Evolutionary conservation across 1,140 invertebrate species (phyloP).

Genomic region (Drosophila tristis): DNA sequence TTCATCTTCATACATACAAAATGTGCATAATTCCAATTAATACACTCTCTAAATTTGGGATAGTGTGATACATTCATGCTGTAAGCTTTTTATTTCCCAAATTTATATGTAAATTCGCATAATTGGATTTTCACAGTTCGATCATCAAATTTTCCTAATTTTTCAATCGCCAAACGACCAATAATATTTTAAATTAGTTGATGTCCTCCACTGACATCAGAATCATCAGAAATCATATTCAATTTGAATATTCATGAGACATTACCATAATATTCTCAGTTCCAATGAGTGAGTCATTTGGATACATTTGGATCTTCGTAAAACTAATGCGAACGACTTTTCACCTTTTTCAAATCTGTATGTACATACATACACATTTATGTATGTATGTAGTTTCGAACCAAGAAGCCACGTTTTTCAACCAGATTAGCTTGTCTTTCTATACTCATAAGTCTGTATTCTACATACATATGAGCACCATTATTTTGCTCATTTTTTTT

Average conservation of each 20-base stretch:
- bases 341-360: constrained; percentile 18
- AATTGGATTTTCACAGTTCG: constrained; percentile 33
- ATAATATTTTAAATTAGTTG: constrained; percentile 1
- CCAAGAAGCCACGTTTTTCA: constrained; percentile 12
- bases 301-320: constrained; percentile 27
- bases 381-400: neutral
- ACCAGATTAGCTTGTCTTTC: constrained; percentile 47
- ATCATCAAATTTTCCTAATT: neutral
- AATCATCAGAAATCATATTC: constrained; percentile 20
- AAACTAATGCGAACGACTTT: constrained; percentile 44
- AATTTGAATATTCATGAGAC: constrained; percentile 33
- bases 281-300: constrained; percentile 23
- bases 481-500: constrained; percentile 43
- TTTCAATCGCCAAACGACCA: neutral
- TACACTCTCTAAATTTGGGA: no score
- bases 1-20: neutral
- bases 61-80: neutral
- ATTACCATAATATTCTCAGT: constrained; percentile 33
- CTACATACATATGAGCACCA: constrained; percentile 5
- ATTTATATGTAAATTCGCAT: neutral
- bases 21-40: no score
- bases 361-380: no score
- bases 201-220: constrained; percentile 3
- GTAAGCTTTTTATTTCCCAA: neutral
- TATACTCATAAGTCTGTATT: no score